phyloP scores from a whole-genome alignment of 2,797 vertebrate species.

The Pelochelys cantorii region DNA sequence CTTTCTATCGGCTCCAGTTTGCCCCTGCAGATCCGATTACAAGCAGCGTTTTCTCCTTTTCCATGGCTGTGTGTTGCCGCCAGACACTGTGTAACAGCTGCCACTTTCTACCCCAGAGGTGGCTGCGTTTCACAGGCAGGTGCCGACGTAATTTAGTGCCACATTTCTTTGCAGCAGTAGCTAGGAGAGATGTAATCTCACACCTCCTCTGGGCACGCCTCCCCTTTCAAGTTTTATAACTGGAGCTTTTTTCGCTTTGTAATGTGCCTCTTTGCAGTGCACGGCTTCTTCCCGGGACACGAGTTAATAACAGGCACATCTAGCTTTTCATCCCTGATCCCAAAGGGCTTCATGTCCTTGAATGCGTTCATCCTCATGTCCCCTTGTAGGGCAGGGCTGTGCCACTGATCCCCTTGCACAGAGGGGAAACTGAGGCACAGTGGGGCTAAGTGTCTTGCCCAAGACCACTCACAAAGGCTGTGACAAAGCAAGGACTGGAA shows the following conservation, averaged over 20 bases:
- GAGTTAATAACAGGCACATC: background rate
- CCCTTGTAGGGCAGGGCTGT: background rate
- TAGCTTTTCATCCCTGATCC: background rate
- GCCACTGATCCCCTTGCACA: background rate
- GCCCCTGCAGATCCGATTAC: background rate
- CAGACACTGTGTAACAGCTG: background rate
- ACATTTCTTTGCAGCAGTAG: accelerated
- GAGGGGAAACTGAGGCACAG: background rate
- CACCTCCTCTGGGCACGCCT: conserved; percentile 21
- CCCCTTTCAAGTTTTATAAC: background rate
- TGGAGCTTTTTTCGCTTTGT: conserved; percentile 34
- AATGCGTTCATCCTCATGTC: background rate
- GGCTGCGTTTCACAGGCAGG: background rate
- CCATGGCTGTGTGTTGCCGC: background rate
- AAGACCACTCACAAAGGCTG: background rate
- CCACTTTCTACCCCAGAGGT: background rate
- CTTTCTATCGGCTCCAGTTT: background rate
- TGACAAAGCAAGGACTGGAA: background rate
- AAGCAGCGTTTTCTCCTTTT: background rate
- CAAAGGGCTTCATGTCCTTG: background rate
- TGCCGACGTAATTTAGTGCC: accelerated
- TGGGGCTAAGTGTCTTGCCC: background rate
- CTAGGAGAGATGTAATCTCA: background rate
- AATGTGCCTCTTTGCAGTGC: background rate
- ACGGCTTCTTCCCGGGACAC: background rate